These are phyloP conservation scores for Bacillus rossius DNA, from an alignment of 1,140 invertebrate genomes.

Conservation along the genomic window DNA sequence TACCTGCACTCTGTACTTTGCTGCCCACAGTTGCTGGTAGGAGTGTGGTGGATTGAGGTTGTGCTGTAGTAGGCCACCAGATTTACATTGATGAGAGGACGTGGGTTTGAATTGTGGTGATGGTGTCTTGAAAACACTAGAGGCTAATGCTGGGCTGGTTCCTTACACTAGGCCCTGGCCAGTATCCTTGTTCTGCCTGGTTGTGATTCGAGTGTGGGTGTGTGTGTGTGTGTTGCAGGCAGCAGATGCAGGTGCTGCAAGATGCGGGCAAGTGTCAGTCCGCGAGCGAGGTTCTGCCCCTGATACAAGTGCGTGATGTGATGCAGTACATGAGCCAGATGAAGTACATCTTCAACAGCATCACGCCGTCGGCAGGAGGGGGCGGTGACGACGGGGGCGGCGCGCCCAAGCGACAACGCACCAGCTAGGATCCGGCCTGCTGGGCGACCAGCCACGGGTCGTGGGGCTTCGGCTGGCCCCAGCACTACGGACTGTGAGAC, in stretches of 20 bases:
- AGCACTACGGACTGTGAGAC: conserved; percentile 11
- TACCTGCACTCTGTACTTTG: too few relatives aligned
- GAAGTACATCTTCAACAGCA: conserved; percentile 65
- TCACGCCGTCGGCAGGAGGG: conserved; percentile 15
- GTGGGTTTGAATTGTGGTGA: too few relatives aligned
- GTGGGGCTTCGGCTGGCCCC: conserved; percentile 11
- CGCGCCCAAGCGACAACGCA: conserved; percentile 51
- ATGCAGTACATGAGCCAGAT: conserved; percentile 82
- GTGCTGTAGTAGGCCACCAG: too few relatives aligned
- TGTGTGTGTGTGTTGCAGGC: conserved; percentile 44
- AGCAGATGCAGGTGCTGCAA: conserved; percentile 65
- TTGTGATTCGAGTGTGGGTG: background rate
- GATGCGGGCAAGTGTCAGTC: conserved; percentile 66
- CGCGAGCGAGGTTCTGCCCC: conserved; percentile 52
- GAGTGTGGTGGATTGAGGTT: too few relatives aligned
- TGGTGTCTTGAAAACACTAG: too few relatives aligned
- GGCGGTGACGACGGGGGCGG: conserved; percentile 40
- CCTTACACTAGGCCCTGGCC: too few relatives aligned
- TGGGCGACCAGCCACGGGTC: background rate
- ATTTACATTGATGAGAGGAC: too few relatives aligned
- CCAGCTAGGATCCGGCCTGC: conserved; percentile 53
- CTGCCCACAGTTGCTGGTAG: too few relatives aligned
- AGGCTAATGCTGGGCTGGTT: too few relatives aligned
- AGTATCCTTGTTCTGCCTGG: background rate
- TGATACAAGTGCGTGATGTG: conserved; percentile 74